These are phyloP conservation scores for Electrona antarctica DNA, from an alignment of 2,113 vertebrate genomes.

Conservation along the genomic window DNA sequence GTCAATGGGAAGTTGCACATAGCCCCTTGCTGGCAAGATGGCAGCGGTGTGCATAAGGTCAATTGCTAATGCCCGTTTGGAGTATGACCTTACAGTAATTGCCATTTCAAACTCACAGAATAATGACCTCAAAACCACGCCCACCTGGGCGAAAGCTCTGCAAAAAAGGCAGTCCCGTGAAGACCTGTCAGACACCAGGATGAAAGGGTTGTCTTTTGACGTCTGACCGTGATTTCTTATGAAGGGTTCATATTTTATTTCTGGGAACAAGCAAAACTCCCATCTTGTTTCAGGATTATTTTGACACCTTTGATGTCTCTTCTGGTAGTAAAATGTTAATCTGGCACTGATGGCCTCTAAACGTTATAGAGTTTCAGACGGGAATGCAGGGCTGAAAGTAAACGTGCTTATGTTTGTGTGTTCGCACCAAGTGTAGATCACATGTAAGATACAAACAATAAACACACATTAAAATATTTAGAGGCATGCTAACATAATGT, in stretches of 20 bases:
- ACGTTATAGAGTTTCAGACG: neutral
- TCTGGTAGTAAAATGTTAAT: neutral
- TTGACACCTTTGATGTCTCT: neutral
- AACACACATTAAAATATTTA: neutral
- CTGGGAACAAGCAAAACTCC: conserved; percentile 1
- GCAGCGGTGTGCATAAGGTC: no score
- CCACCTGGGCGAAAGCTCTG: no score
- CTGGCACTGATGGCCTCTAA: neutral
- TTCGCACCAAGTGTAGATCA: neutral
- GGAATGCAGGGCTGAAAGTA: conserved; percentile 9
- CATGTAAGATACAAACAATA: neutral
- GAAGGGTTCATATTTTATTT: conserved; percentile 9
- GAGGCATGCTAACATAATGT: no score
- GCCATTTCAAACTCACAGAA: no score
- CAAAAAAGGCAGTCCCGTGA: neutral
- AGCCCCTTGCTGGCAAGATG: no score
- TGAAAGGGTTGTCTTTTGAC: neutral
- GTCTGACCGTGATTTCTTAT: conserved; percentile 3
- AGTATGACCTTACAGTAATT: conserved; percentile 16
- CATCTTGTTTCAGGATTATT: conserved; percentile 1
- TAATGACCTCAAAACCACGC: neutral
- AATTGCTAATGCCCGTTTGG: conserved; percentile 1
- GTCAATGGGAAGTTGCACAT: no score
- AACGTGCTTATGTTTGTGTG: neutral
- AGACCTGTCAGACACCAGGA: neutral